phyloP scores from a whole-genome alignment of 2,888 invertebrate genomes.

The Oscheius sp. region DNA sequence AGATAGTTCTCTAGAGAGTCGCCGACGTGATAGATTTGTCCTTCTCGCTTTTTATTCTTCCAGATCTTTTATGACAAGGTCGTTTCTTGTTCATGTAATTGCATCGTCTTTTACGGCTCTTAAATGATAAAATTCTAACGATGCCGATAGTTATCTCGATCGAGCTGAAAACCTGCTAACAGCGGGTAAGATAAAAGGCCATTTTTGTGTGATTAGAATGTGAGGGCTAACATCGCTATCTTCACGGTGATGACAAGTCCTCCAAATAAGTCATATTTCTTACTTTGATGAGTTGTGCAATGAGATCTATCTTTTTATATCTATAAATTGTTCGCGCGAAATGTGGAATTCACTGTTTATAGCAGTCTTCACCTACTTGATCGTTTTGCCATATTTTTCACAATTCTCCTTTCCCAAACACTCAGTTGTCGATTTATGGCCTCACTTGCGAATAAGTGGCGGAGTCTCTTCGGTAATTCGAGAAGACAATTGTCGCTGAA shows the following conservation, averaged over 20 bases:
- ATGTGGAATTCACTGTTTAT: too few relatives aligned
- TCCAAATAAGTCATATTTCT: slow-evolving; percentile 5
- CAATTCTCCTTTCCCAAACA: not conserved
- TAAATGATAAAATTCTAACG: not conserved
- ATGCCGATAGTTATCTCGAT: slow-evolving; percentile 1
- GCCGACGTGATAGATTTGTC: too few relatives aligned
- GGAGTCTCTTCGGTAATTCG: slow-evolving; percentile 1
- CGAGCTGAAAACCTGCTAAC: too few relatives aligned
- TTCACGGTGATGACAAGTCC: not conserved
- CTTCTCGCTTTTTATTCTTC: too few relatives aligned
- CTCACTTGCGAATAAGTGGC: not conserved
- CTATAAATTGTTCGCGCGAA: slow-evolving; percentile 11
- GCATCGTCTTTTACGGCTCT: not conserved
- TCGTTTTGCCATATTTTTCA: too few relatives aligned
- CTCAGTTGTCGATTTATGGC: slow-evolving; percentile 1
- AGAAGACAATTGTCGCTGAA: slow-evolving; percentile 4
- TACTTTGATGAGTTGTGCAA: not conserved
- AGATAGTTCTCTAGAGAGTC: too few relatives aligned
- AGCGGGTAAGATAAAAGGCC: too few relatives aligned
- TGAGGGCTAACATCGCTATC: too few relatives aligned
- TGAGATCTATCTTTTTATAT: slow-evolving; percentile 4
- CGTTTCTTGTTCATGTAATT: not conserved
- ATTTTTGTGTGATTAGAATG: too few relatives aligned
- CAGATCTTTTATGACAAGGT: not conserved
- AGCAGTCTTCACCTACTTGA: too few relatives aligned